Conservation (phyloP, 2,888 invertebrate species). For the Mayetiola destructor region DNA sequence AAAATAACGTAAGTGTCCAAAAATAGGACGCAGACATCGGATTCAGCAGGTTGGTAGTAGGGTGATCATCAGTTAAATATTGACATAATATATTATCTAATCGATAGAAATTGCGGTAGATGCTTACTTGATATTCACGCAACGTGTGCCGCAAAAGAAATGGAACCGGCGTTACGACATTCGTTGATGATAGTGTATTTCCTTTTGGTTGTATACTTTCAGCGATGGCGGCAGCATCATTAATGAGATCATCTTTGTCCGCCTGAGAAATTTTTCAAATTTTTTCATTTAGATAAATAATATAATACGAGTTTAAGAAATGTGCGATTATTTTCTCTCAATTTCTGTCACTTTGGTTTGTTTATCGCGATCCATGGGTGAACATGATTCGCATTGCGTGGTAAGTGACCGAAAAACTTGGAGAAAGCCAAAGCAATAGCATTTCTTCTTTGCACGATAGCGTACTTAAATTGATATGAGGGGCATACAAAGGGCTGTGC, state of each 20-base stretch:
- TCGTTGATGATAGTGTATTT: constrained; percentile 87
- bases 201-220: constrained; percentile 96
- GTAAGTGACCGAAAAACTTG: neutral
- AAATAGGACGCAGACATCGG: neutral
- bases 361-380: neutral
- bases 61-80: neutral
- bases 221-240: constrained; percentile 85
- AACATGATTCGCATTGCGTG: neutral
- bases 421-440: neutral
- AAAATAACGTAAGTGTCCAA: too few species aligned
- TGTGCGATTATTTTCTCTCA: neutral
- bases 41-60: constrained; percentile 9
- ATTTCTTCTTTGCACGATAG: constrained; percentile 13
- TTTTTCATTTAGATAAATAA: neutral
- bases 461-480: constrained; percentile 16
- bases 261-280: neutral
- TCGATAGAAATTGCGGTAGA: neutral
- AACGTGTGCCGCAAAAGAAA: constrained; percentile 78
- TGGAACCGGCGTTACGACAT: constrained; percentile 86
- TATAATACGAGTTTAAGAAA: neutral
- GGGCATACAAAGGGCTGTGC: neutral
- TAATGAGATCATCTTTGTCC: constrained; percentile 58
- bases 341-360: neutral
- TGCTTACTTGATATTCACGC: constrained; percentile 62
- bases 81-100: neutral